These are phyloP conservation scores for Entosphenus tridentatus DNA, from an alignment of 2,113 vertebrate genomes.

Conservation along the genomic window DNA sequence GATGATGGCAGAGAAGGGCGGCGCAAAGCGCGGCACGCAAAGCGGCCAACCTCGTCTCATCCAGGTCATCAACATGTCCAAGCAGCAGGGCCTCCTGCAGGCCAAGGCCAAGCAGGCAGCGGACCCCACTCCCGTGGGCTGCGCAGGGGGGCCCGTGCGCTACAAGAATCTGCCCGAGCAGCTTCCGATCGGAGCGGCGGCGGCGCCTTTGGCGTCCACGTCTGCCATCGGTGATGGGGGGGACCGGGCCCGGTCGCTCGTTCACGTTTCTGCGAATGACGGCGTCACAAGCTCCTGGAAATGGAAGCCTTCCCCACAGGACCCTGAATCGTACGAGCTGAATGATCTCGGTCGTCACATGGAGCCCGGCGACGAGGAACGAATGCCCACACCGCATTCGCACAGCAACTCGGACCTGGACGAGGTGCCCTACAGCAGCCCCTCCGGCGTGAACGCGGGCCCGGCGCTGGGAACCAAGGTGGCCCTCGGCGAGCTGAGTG, in stretches of 20 bases:
- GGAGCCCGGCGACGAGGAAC: neutral
- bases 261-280: neutral
- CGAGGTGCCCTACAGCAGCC: neutral
- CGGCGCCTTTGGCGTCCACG: neutral
- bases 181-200: no score
- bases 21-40: slow-evolving; percentile 31
- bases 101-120: slow-evolving; percentile 53
- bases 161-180: neutral
- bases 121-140: neutral
- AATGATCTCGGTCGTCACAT: slow-evolving; percentile 37
- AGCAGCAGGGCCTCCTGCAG: slow-evolving; percentile 79
- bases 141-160: neutral
- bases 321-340: slow-evolving; percentile 64
- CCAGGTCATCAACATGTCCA: slow-evolving; percentile 92
- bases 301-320: slow-evolving; percentile 70
- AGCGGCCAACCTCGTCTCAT: slow-evolving; percentile 63
- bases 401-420: no score
- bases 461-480: slow-evolving; percentile 22
- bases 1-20: slow-evolving; percentile 58
- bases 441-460: neutral
- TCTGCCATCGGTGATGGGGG: neutral
- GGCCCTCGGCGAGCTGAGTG: slow-evolving; percentile 56
- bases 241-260: no score
- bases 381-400: neutral
- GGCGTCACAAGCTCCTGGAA: slow-evolving; percentile 43